Conservation (phyloP, 2,797 vertebrate genomes). For the Acropternis orthonyx region DNA sequence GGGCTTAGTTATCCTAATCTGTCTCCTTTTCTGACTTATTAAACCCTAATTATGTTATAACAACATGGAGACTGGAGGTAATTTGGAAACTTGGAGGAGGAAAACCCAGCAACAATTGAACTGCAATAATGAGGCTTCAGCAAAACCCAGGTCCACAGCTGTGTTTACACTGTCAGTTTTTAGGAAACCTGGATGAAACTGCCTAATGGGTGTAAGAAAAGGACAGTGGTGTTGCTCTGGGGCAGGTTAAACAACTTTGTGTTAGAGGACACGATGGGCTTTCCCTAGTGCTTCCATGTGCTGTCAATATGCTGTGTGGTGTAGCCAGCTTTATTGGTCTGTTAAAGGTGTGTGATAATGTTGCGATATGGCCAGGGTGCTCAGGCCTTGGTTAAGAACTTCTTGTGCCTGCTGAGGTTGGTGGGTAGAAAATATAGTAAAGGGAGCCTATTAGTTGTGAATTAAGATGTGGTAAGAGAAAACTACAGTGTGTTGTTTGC, state of each 20-base stretch:
- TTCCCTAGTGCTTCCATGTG: not conserved
- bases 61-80: slow-evolving; percentile 47
- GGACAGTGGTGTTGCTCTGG: not conserved
- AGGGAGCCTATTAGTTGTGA: not conserved
- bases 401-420: not conserved
- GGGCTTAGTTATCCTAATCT: slow-evolving; percentile 39
- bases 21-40: slow-evolving; percentile 53
- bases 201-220: not conserved
- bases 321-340: not conserved
- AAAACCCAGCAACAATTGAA: slow-evolving; percentile 46
- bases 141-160: slow-evolving; percentile 19
- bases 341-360: not conserved
- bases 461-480: not conserved
- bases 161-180: slow-evolving; percentile 24
- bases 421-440: not conserved
- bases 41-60: slow-evolving; percentile 61
- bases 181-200: not conserved
- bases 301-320: not conserved
- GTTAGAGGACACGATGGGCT: not conserved
- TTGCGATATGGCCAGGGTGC: not conserved
- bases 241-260: not conserved
- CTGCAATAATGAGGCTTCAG: slow-evolving; percentile 23
- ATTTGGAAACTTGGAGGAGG: slow-evolving; percentile 44
- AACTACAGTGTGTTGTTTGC: not conserved
- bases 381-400: not conserved